Conservation (phyloP, 2,113 vertebrate genomes). For the Pantherophis guttatus region DNA sequence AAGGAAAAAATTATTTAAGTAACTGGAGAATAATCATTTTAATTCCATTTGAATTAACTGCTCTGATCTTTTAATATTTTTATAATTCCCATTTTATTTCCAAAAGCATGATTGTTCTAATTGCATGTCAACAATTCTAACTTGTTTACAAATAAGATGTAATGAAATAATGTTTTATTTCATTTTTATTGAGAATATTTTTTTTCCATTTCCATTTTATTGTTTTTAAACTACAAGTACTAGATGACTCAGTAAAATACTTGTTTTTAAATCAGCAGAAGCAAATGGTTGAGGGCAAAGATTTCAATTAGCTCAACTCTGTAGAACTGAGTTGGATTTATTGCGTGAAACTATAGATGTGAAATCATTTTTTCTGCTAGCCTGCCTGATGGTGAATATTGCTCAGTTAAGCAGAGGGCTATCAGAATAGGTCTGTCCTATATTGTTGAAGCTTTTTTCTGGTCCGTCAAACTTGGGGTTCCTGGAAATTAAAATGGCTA, state of each 20-base stretch:
- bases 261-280: background rate
- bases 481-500: background rate
- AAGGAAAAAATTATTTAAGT: background rate
- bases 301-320: background rate
- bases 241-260: background rate
- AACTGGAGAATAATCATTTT: background rate
- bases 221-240: background rate
- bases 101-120: conserved; percentile 37
- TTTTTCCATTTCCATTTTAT: background rate
- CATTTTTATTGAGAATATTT: conserved; percentile 11
- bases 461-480: background rate
- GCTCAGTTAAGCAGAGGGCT: background rate
- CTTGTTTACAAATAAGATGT: background rate
- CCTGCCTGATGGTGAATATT: background rate
- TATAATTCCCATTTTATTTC: conserved; percentile 37
- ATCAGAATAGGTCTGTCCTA: background rate
- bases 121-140: conserved; percentile 46
- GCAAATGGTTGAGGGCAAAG: background rate
- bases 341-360: background rate
- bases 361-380: background rate
- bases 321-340: background rate
- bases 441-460: background rate
- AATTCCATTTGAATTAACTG: accelerated
- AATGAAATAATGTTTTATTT: conserved; percentile 1
- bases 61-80: background rate